Percentiles rank a stretch among this genome's conserved stretches.
These are phyloP conservation scores for Portunus trituberculatus DNA, from an alignment of 1,140 invertebrate species.

Conservation along the genomic window DNA sequence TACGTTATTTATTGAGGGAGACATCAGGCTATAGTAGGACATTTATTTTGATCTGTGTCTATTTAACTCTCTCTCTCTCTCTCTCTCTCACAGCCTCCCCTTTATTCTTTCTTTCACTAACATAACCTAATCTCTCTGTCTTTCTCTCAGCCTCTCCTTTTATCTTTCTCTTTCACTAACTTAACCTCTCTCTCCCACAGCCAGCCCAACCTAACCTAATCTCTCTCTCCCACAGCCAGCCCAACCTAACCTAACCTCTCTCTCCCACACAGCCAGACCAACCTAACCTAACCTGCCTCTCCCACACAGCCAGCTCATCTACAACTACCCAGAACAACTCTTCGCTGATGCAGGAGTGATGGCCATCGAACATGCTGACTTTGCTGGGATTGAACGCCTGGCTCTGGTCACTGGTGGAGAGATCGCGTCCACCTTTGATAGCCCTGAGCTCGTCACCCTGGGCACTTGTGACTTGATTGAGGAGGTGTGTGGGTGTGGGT, in stretches of 20 bases:
- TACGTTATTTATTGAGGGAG: too few relatives aligned
- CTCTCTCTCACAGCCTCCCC: not conserved
- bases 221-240: conserved; percentile 79
- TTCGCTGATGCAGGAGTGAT: conserved; percentile 99
- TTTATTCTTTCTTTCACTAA: not conserved
- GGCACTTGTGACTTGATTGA: conserved; percentile 98
- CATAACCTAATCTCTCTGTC: not conserved
- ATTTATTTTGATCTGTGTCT: too few relatives aligned
- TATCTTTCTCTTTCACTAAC: not conserved
- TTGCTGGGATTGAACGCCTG: conserved; percentile 98
- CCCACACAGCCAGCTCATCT: conserved; percentile 94
- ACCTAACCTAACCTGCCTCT: not conserved
- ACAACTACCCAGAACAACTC: conserved; percentile 99
- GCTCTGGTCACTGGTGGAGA: conserved; percentile 98
- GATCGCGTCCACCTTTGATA: conserved; percentile 99
- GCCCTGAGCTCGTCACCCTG: conserved; percentile 94
- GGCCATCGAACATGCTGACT: conserved; percentile 99
- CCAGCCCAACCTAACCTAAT: too few relatives aligned
- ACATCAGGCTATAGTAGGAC: too few relatives aligned
- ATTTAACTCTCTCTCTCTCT: too few relatives aligned
- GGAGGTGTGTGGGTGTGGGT: conserved; percentile 83
- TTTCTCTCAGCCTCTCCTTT: not conserved
- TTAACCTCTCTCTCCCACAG: not conserved
- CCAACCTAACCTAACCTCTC: not conserved
- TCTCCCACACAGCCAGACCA: not conserved